Percentiles rank a stretch among this genome's conserved stretches.
Conservation (phyloP, 2,888 invertebrate species). For the Parascotia fuliginaria region DNA sequence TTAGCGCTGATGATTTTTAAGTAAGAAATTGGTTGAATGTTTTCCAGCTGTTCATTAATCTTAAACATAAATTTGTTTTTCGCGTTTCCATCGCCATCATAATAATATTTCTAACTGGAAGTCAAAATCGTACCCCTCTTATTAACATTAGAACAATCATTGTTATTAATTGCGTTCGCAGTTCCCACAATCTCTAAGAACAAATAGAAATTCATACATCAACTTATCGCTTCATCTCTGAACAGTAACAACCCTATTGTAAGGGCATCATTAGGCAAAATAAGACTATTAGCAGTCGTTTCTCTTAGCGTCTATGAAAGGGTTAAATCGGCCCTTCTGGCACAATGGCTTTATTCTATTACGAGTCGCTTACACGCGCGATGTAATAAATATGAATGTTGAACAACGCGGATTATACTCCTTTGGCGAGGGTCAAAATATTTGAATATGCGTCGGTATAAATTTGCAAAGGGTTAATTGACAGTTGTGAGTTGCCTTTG, state of each 20-base stretch:
- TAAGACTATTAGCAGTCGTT: slow-evolving; percentile 85
- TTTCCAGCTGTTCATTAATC: slow-evolving; percentile 13
- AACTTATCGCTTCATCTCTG: slow-evolving; percentile 80
- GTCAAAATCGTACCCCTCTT: too few relatives aligned
- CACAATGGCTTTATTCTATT: slow-evolving; percentile 83
- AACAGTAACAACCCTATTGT: slow-evolving; percentile 68
- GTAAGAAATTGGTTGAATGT: slow-evolving; percentile 22
- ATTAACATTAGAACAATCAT: slow-evolving; percentile 27
- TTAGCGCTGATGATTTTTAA: slow-evolving; percentile 56
- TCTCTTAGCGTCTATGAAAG: slow-evolving; percentile 81
- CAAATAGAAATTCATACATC: slow-evolving; percentile 72
- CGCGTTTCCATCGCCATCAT: not conserved
- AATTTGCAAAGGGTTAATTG: slow-evolving; percentile 83
- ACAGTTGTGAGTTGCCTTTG: slow-evolving; percentile 59
- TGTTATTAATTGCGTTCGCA: slow-evolving; percentile 24
- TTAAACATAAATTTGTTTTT: slow-evolving; percentile 17
- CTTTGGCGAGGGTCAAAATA: slow-evolving; percentile 84
- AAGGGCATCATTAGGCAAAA: slow-evolving; percentile 82
- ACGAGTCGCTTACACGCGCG: slow-evolving; percentile 81
- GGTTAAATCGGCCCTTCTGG: slow-evolving; percentile 81
- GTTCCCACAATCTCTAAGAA: slow-evolving; percentile 49
- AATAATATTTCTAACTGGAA: too few relatives aligned
- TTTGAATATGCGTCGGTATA: slow-evolving; percentile 80
- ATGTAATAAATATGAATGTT: slow-evolving; percentile 86
- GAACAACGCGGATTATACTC: slow-evolving; percentile 80